Percentiles rank a stretch among this genome's conserved stretches.
These are phyloP conservation scores for Macaca mulatta DNA, from an alignment of 2,113 vertebrate genomes.

Conservation along the genomic window DNA sequence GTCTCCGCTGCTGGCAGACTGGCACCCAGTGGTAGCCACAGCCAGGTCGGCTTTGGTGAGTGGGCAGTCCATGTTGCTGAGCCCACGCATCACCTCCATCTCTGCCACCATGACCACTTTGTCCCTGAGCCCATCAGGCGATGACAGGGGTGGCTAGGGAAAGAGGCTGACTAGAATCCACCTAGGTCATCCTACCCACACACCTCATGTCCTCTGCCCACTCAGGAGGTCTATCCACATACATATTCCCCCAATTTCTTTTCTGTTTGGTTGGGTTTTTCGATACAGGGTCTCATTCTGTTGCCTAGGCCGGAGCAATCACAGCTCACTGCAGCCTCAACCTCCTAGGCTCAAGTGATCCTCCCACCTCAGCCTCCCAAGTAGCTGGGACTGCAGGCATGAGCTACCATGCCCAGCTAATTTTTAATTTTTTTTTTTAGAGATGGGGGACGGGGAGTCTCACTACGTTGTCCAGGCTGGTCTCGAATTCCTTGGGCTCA, in stretches of 20 bases:
- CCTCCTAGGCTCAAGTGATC: no score
- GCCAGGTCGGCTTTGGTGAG: not conserved
- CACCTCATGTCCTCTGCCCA: not conserved
- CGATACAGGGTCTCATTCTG: no score
- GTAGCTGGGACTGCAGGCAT: no score
- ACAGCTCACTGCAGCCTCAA: no score
- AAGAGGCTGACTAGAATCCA: not conserved
- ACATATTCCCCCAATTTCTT: not conserved
- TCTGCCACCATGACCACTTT: not conserved
- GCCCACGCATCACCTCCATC: not conserved
- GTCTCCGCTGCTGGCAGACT: not conserved
- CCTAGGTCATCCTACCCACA: not conserved
- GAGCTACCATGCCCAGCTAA: no score
- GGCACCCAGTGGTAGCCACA: not conserved
- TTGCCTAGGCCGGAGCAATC: no score
- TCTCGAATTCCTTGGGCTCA: no score
- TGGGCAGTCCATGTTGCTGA: not conserved
- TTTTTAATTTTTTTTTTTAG: no score
- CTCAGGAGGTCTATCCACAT: not conserved
- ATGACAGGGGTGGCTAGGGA: not conserved
- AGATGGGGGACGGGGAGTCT: no score
- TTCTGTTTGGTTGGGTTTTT: no score
- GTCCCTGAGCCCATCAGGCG: not conserved
- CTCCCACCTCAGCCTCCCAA: no score
- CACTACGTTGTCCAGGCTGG: no score